phyloP scores from a whole-genome alignment of 2,113 vertebrate genomes.

The Chaetura pelagica region DNA sequence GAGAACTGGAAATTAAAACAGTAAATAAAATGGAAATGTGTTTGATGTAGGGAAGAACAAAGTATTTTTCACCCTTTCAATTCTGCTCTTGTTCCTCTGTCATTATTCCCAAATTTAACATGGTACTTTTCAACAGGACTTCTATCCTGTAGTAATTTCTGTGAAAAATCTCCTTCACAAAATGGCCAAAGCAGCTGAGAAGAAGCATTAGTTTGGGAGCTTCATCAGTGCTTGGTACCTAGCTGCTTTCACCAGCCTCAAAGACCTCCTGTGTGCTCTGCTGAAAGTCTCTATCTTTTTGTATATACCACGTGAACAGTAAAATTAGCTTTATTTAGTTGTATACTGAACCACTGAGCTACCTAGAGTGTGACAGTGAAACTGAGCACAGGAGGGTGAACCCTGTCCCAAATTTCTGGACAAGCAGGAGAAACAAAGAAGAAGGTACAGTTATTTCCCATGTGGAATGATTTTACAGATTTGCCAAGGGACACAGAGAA shows the following conservation, averaged over 20 bases:
- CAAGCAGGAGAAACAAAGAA: background rate
- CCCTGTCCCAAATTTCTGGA: background rate
- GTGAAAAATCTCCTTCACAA: background rate
- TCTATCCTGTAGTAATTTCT: background rate
- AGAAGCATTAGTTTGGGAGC: background rate
- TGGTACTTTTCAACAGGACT: background rate
- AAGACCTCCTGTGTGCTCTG: background rate
- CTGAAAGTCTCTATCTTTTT: background rate
- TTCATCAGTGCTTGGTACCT: background rate
- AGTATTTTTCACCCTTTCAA: background rate
- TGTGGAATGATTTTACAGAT: background rate
- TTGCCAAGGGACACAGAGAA: background rate
- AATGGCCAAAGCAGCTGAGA: background rate
- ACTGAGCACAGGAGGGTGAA: background rate
- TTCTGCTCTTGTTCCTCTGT: slow-evolving; percentile 2
- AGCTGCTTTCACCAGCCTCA: background rate
- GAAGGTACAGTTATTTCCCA: background rate
- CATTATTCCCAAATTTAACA: background rate
- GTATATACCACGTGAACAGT: background rate
- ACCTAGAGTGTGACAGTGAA: background rate
- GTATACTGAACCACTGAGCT: background rate
- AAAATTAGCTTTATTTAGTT: background rate
- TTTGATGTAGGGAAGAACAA: background rate
- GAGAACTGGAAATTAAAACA: slow-evolving; percentile 36
- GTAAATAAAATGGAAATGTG: slow-evolving; percentile 27